Base-by-base conservation (phyloP, 1,140 invertebrate genomes). In the Sweltsa coloradensis region DNA sequence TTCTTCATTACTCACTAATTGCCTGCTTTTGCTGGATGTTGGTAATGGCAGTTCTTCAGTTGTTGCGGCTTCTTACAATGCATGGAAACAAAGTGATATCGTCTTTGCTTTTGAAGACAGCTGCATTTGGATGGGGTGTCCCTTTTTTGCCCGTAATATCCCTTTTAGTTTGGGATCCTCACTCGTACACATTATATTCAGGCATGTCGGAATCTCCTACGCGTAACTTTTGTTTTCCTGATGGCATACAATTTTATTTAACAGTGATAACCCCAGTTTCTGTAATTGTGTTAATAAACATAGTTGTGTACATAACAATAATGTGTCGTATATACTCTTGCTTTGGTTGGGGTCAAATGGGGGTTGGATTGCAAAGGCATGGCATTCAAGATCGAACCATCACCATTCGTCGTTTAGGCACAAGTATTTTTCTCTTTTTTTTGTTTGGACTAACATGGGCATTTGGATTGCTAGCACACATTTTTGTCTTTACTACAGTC, bases 11-110 rank as follows among this genome's bases (percentile, higher is more conserved):
- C 22, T 14, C 7, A 7, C 11, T 44, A 23, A 19, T 44, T n/a
- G 42, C 42, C 2, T 44, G 23, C 13, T 44, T 44, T 27, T 44
- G 42, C 26, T 44, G 42, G 42, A 44, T 44, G 42, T 26, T 44
- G 14, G n/a, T 44, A 27, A 16, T 26, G 18, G 42, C 42, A 7
- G 5, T 44, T 23, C 19, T 44, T 19, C 42, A 44, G 22, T 26
- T 25, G 3, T 13, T 25, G 4, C 2, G 42, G 6, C 26, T 44
- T 11, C 23, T 44, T 23, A 44, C 13, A 11, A 26, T 44, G 11
- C 3, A 26, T 27, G 42, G 42, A 7, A 3, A 13, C 3, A 23
- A 18, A 11, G 13, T 19, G 11, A 23, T 18, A 18, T 37, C 36
- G 7, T 26, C 14, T 34, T 27, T 44, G 22, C 42, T 44, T 14